A percentile compares a stretch with the other conserved stretches of the same genome.
Conservation (phyloP, 2,113 vertebrate genomes). For the Notiomystis cincta region DNA sequence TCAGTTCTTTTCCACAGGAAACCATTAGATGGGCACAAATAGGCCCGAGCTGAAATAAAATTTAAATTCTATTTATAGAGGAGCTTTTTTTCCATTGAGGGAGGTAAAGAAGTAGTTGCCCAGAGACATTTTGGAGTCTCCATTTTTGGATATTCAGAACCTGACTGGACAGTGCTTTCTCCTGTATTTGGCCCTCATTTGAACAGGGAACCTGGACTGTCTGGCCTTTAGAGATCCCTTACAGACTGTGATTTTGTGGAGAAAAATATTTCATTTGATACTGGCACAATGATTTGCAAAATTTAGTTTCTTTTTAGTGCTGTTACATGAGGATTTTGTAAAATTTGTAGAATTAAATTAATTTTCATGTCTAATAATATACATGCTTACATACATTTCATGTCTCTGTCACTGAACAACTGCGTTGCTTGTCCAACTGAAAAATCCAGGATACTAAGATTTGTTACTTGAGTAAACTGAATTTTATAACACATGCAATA, state of each 20-base stretch:
- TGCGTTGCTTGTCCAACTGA: not conserved
- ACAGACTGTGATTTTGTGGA: not conserved
- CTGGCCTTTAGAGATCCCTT: not conserved
- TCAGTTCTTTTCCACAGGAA: not conserved
- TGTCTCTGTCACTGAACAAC: not conserved
- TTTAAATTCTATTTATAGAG: not conserved
- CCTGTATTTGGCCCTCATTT: not conserved
- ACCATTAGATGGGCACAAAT: not conserved
- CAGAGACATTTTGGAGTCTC: not conserved
- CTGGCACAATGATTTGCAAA: not conserved
- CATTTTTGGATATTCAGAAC: not conserved
- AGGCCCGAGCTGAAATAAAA: not conserved
- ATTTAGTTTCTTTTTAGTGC: not conserved
- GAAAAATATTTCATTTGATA: not conserved
- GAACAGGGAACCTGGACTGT: not conserved
- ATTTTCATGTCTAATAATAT: not conserved
- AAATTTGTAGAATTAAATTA: not conserved
- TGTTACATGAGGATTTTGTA: not conserved
- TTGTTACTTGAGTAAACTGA: not conserved
- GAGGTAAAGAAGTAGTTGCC: not conserved
- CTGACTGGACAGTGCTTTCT: not conserved
- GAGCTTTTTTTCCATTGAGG: not conserved
- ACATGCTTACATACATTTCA: not conserved
- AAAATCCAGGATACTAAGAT: not conserved
- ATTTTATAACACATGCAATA: not conserved